Conservation (phyloP, 2,113 vertebrate genomes). For the Tinamus guttatus region DNA sequence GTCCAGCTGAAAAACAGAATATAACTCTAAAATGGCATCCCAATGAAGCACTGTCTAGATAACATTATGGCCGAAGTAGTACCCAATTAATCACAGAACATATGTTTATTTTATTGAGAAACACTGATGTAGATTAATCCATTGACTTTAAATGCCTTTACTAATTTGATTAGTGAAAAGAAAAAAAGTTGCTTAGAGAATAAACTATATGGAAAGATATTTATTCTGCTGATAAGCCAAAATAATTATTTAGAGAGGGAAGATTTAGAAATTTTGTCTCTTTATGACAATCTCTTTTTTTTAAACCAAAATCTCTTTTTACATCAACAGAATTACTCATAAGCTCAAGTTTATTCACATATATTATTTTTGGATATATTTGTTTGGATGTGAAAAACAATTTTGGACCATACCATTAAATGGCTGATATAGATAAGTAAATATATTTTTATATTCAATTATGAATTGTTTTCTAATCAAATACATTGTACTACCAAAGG, state of each 20-base stretch:
- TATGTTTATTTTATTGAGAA: not conserved
- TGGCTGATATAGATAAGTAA: not conserved
- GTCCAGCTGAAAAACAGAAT: not conserved
- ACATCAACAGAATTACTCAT: not conserved
- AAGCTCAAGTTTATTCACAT: not conserved
- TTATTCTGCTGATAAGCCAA: not conserved
- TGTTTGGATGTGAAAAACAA: not conserved
- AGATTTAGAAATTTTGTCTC: not conserved
- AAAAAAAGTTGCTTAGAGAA: not conserved
- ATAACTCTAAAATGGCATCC: not conserved
- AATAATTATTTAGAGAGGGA: not conserved
- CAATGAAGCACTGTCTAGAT: not conserved
- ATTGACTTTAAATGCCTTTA: slow-evolving; percentile 15
- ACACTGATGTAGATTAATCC: slow-evolving; percentile 2
- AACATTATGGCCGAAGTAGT: not conserved
- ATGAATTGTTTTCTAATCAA: not conserved
- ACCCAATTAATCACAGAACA: not conserved
- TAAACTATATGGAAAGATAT: not conserved
- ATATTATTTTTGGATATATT: not conserved
- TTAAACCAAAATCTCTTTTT: too few species aligned
- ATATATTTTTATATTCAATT: not conserved
- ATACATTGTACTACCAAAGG: not conserved
- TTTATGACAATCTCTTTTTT: too few species aligned
- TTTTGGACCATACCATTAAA: not conserved
- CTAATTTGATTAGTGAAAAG: slow-evolving; percentile 26